Percentiles rank a stretch among this genome's conserved stretches.
phyloP scores from a whole-genome alignment of 2,797 vertebrate genomes.

The Rhinichthys osculus region DNA sequence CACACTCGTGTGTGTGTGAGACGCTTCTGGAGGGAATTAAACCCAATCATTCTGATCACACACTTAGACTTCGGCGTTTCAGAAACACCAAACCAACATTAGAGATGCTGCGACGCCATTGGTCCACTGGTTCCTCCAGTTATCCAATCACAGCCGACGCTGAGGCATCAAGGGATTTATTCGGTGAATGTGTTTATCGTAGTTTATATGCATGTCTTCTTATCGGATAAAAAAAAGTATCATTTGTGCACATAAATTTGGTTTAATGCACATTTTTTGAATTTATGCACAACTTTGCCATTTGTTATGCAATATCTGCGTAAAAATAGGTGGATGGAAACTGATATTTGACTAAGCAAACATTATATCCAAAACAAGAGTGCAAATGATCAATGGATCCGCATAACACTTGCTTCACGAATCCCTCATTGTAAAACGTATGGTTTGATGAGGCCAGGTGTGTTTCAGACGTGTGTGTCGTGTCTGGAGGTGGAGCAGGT shows the following conservation, averaged over 20 bases:
- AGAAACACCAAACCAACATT: no score
- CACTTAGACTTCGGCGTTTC: no score
- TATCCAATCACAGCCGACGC: background rate
- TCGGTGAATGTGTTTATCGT: no score
- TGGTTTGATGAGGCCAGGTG: background rate
- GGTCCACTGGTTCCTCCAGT: background rate
- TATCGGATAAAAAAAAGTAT: background rate
- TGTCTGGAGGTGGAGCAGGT: constrained; percentile 17
- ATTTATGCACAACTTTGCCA: background rate
- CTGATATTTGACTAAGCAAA: background rate
- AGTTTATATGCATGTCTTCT: background rate
- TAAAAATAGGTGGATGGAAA: no score
- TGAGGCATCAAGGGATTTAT: no score
- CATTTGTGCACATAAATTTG: background rate
- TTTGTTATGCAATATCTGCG: background rate
- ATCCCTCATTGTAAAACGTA: background rate
- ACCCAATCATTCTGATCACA: no score
- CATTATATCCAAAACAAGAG: background rate
- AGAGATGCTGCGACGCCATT: no score
- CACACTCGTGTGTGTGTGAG: no score
- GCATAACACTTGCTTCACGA: background rate
- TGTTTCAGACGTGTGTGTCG: background rate
- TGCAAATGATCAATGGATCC: no score
- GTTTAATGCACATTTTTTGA: background rate
- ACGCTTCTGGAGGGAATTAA: no score